Percentiles rank a stretch among this genome's conserved stretches.
phyloP scores from a whole-genome alignment of 2,797 vertebrate genomes.

The Tokudaia tokunoshimensis region DNA sequence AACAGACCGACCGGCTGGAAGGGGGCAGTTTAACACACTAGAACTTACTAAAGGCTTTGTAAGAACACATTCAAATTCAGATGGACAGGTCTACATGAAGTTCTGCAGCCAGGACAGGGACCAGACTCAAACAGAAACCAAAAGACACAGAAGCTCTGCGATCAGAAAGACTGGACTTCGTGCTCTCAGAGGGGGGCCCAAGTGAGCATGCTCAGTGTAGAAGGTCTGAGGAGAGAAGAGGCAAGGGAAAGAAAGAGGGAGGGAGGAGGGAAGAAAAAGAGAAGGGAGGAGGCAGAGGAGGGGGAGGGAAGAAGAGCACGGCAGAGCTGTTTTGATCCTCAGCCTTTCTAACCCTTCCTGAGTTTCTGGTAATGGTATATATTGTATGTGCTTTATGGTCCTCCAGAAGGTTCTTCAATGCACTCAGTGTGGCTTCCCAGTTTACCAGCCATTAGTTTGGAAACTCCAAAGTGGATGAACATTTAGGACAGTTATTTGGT shows the following conservation, averaged over 20 bases:
- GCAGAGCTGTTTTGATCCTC: background rate
- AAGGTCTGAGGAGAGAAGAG: background rate
- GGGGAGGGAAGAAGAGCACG: background rate
- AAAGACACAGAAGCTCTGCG: background rate
- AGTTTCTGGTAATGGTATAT: constrained; percentile 3
- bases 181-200: background rate
- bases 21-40: background rate
- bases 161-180: background rate
- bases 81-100: background rate
- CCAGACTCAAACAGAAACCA: background rate
- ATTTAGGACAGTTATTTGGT: constrained; percentile 6
- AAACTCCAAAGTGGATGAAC: constrained; percentile 12
- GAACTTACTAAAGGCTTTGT: background rate
- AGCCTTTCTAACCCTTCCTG: background rate
- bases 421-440: background rate
- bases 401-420: constrained; percentile 23
- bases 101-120: background rate
- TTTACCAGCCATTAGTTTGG: constrained; percentile 1
- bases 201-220: background rate
- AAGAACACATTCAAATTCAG: background rate
- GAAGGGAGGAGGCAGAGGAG: background rate
- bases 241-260: too few species aligned
- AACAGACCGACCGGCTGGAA: background rate
- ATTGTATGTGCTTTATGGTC: background rate
- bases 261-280: too few species aligned